Conservation (phyloP, 1,140 invertebrate species). For the Proctacanthus coquilletti region DNA sequence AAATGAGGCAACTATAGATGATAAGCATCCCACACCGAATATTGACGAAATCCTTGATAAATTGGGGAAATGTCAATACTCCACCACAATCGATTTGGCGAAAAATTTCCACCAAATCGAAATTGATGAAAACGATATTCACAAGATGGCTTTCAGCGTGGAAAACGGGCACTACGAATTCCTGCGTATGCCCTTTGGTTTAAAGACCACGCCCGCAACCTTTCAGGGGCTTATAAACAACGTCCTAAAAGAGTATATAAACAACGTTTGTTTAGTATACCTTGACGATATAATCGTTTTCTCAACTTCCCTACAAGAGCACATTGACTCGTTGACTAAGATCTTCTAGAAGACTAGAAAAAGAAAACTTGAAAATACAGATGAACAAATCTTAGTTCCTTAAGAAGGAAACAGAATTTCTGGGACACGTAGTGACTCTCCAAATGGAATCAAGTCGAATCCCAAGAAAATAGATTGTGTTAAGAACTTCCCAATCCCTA, state of each 20-base stretch:
- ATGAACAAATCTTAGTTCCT: slow-evolving; percentile 33
- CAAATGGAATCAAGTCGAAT: slow-evolving; percentile 25
- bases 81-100: neutral
- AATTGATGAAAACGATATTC: neutral
- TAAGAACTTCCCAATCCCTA: slow-evolving; percentile 21
- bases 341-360: slow-evolving; percentile 1
- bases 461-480: slow-evolving; percentile 27
- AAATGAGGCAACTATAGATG: neutral
- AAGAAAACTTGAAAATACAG: slow-evolving; percentile 30
- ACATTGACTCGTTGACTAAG: too few species aligned
- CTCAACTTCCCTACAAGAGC: slow-evolving; percentile 11
- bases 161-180: neutral
- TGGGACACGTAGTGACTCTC: slow-evolving; percentile 29
- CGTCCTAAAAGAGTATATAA: slow-evolving; percentile 8
- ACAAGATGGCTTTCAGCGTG: neutral
- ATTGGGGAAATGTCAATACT: neutral
- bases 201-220: neutral
- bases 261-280: slow-evolving; percentile 10
- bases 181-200: neutral
- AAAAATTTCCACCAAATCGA: neutral
- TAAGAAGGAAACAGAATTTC: slow-evolving; percentile 26
- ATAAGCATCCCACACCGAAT: neutral
- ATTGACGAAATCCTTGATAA: neutral
- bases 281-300: slow-evolving; percentile 17
- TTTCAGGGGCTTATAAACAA: slow-evolving; percentile 10